Base-by-base conservation (phyloP, 2,888 invertebrate genomes). In the Sinodicranocentrus sp. region DNA sequence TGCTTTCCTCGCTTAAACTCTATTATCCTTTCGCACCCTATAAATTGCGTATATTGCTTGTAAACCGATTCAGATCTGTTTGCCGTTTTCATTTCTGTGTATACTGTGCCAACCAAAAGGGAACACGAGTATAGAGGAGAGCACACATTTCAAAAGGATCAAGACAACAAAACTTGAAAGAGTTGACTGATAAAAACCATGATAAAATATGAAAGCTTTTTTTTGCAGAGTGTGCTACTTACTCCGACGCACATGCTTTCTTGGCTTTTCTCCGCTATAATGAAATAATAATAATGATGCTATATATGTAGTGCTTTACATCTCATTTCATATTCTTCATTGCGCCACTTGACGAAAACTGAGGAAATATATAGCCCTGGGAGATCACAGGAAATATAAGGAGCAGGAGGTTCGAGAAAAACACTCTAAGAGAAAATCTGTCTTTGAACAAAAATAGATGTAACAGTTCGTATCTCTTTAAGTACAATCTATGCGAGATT, bases 21-120 rank as follows among this genome's bases (percentile, higher is more conserved):
- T 8, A 61, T 61, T 61, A 61, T 23, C 61, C 25, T 59, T 59
- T 57, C 33, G 61, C 28, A 61, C 61, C 17, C 61, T 61, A 17
- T 33, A n/a, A 61, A 61, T 33, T 28, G 61, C 61, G 61, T 25
- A 61, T 61, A 61, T 33, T 28, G 17, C 8, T 33, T 33, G 61
- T 33, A 33, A 33, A n/a, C 25, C 33, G 61, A 61, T 61, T 28
- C 57, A 61, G 5, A 48, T 61, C 33, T 61, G 28, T 61, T 61
- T 61, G 3, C 23, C 39, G 21, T 57, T 57, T 23, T 57, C 57
- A 21, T 10, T 48, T 48, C 5, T 33, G 33, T 33, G 33, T 10
- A 33, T 10, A 33, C 3, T 33, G 33, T 3, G 33, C 5, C 33
- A 33, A 33, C 33, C 33, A 33, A 33, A 33, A 6, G 33, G 5